Conservation (phyloP, 2,113 vertebrate species). For the Charadrius vociferus region DNA sequence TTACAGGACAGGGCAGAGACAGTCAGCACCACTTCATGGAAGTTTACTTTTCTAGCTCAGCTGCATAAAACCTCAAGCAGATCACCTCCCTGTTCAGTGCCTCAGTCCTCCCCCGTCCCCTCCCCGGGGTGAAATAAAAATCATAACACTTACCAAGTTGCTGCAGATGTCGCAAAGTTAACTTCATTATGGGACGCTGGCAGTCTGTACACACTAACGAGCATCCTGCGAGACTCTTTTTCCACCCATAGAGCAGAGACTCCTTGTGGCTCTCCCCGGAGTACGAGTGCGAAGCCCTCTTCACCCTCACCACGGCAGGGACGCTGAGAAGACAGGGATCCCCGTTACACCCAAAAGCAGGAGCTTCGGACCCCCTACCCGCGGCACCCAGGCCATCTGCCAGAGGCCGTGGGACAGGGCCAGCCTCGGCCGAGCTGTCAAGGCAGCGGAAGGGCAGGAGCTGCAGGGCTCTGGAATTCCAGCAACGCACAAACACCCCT, state of each 20-base stretch:
- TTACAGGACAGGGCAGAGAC: neutral
- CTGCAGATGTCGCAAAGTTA: neutral
- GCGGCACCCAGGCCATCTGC: neutral
- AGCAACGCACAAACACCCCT: conserved; percentile 41
- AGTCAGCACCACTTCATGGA: neutral
- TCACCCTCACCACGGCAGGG: neutral
- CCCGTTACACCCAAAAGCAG: neutral
- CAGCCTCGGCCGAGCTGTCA: conserved; percentile 31
- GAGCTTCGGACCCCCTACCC: neutral
- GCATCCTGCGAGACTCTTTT: neutral
- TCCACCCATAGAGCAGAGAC: neutral
- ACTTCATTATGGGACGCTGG: neutral
- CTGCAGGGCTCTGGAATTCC: conserved; percentile 47
- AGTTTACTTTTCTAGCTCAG: neutral
- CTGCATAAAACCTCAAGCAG: neutral
- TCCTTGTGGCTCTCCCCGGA: neutral
- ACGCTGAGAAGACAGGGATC: neutral
- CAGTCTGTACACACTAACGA: neutral
- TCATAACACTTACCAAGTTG: neutral
- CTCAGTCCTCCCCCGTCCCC: neutral
- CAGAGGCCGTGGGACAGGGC: no score
- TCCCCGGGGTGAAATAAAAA: neutral
- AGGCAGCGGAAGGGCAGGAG: conserved; percentile 56
- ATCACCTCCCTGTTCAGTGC: neutral
- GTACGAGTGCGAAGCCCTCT: neutral